Evolutionary conservation across 1,140 invertebrate genomes (phyloP), one percentile per base, ranked within the genome.

Genomic region (Drosophila nasuta): DNA sequence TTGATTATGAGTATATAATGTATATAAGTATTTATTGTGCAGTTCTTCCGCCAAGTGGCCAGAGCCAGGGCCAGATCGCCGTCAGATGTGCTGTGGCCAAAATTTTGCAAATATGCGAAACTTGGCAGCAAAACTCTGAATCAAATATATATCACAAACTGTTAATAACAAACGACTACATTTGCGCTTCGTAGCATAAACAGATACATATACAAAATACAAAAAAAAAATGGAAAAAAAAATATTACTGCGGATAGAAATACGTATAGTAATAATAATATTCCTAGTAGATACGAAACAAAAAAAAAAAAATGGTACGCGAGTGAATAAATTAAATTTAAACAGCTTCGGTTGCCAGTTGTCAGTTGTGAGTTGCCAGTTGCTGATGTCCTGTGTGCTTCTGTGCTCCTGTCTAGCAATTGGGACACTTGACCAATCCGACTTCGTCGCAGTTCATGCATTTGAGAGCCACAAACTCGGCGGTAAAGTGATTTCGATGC

Each of bases 371-470:
- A 5, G 5, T 45, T 41, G 48, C 48, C n/a, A 25, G 20, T 51
- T 41, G n/a, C 30, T 7, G 15, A n/a, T 10, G 13, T 43, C 62
- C 7, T 1, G 13, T 11, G 45, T n/a, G 7, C 20, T 38, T 38
- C 30, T 33, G 33, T 17, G 17, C 45, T 20, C n/a, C 41, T 13
- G 7, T 15, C 77, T 77, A 92, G 93, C 97, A 99, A 54, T 95
- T 94, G 63, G 96, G 95, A 93, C 98, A 99, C 73, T 95, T 95
- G 3, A 98, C 96, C 7, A 99, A 94, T 35, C 98, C 98, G 8
- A 97, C 97, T 93, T 98, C 97, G 89, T 99, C 97, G 93, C 98
- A 99, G 85, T 97, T 97, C 96, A 98, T 98, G 93, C 98, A 99
- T 79, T 98, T 98, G n/a, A 99, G 94, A 1, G 98, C 97, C 49